Base-by-base conservation (phyloP, 2,888 invertebrate species). In the Exephanes ischioxanthus region DNA sequence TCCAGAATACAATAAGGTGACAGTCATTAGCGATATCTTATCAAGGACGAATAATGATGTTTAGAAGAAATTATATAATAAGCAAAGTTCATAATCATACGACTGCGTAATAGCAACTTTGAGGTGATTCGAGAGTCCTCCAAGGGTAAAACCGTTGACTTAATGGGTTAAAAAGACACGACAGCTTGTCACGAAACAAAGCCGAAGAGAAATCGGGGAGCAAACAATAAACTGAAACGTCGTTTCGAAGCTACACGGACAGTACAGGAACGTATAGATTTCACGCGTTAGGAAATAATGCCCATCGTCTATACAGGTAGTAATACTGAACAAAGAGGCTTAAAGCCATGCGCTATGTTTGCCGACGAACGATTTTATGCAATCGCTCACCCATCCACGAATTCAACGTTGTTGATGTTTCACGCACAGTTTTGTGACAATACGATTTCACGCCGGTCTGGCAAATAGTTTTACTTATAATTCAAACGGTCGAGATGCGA, bases 161-260 rank as follows among this genome's bases (percentile, higher is more conserved):
- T n/a, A 7, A 22, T 16, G 41, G 26, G 41, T 14, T 19, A 41
- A 26, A 53, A 55, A 53, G 53, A 63, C 51, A 79, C 41, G 63
- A 41, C 14, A 19, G 45, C 58, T 14, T 30, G 30, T 14, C 37
- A 7, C 66, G 22, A 37, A 51, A 51, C 11, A 66, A 37, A n/a
- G 82, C 82, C 66, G 66, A 86, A 75, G 79, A 77, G 86, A 88
- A 83, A 85, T 88, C 87, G 76, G 55, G 55, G 67, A 86, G 83
- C 51, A 81, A 78, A 67, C 26, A 84, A 86, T 61, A 85, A 87
- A 86, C 83, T 85, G 86, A 87, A 79, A 88, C 85, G 84, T 86
- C 77, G 80, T 80, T 82, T 84, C 73, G 22, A 48, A 79, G 53
- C 58, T 22, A 26, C 19, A 14, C 3, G 14, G 11, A 26, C 58